Conservation (phyloP, 2,888 invertebrate genomes). For the Neoscelio sp. region DNA sequence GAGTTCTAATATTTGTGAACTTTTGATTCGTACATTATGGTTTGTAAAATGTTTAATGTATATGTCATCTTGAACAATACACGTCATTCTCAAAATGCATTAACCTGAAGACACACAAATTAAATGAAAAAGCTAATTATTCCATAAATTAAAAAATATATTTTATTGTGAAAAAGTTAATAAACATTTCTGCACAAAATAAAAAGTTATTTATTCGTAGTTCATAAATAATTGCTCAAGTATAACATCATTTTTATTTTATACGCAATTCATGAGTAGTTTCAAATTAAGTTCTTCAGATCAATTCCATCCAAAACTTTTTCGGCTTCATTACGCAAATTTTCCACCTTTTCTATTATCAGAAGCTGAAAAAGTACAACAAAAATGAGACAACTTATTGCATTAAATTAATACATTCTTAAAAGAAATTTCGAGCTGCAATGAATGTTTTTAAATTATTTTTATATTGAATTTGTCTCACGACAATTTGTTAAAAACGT, state of each 20-base stretch:
- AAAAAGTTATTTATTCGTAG: too few relatives aligned
- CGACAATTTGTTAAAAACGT: too few relatives aligned
- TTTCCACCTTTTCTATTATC: slow-evolving; percentile 93
- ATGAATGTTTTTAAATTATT: too few relatives aligned
- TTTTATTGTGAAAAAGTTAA: slow-evolving; percentile 15
- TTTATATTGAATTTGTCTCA: too few relatives aligned
- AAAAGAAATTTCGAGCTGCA: too few relatives aligned
- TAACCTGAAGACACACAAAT: slow-evolving; percentile 79
- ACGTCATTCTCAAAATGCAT: slow-evolving; percentile 74
- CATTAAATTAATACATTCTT: too few relatives aligned
- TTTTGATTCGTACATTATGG: slow-evolving; percentile 13
- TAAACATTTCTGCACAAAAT: not conserved
- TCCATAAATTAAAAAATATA: too few relatives aligned
- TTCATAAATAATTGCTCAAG: too few relatives aligned
- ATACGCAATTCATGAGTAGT: too few relatives aligned
- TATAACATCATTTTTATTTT: too few relatives aligned
- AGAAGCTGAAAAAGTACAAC: slow-evolving; percentile 87
- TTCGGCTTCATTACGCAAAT: slow-evolving; percentile 93
- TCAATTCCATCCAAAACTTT: slow-evolving; percentile 87
- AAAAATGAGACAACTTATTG: not conserved
- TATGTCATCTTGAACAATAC: slow-evolving; percentile 81
- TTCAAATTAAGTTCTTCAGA: slow-evolving; percentile 61
- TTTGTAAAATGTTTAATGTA: slow-evolving; percentile 77
- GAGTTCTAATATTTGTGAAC: slow-evolving; percentile 17
- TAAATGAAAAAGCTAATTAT: slow-evolving; percentile 35